These are phyloP conservation scores for Strigamia crassipes DNA, from an alignment of 2,888 invertebrate species.

Conservation along the genomic window DNA sequence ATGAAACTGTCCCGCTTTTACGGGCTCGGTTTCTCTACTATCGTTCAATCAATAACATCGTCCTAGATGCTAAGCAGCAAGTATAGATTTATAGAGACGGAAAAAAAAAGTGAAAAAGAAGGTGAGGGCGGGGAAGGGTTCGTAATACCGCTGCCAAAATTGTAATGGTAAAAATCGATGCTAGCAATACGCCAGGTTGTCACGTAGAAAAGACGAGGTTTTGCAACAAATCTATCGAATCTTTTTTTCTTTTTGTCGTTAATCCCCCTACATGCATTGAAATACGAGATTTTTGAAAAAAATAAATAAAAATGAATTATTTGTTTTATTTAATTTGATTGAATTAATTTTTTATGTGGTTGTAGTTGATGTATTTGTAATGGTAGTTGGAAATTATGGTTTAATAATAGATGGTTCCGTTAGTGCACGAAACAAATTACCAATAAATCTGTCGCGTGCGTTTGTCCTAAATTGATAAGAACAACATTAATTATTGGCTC, in stretches of 20 bases:
- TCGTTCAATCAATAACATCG: constrained; percentile 40
- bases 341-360: constrained; percentile 1
- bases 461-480: constrained; percentile 42
- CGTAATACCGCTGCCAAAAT: neutral
- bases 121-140: neutral
- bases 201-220: neutral
- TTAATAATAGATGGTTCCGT: constrained; percentile 42
- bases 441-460: constrained; percentile 40
- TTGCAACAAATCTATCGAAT: neutral
- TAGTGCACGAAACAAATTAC: constrained; percentile 38
- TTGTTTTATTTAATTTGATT: neutral
- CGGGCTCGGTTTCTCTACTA: constrained; percentile 7
- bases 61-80: constrained; percentile 36
- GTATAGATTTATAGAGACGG: constrained; percentile 34
- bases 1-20: constrained; percentile 38
- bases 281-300: neutral
- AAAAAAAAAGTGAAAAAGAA: neutral
- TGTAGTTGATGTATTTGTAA: constrained; percentile 25
- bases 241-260: neutral
- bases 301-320: neutral
- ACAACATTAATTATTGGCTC: constrained; percentile 44
- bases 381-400: constrained; percentile 25
- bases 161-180: constrained; percentile 13
- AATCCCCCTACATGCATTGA: neutral
- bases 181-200: neutral